A percentile compares a stretch with the other conserved stretches of the same genome.
Evolutionary conservation across 2,797 vertebrate genomes (phyloP).

Genomic region (Danio aesculapii): DNA sequence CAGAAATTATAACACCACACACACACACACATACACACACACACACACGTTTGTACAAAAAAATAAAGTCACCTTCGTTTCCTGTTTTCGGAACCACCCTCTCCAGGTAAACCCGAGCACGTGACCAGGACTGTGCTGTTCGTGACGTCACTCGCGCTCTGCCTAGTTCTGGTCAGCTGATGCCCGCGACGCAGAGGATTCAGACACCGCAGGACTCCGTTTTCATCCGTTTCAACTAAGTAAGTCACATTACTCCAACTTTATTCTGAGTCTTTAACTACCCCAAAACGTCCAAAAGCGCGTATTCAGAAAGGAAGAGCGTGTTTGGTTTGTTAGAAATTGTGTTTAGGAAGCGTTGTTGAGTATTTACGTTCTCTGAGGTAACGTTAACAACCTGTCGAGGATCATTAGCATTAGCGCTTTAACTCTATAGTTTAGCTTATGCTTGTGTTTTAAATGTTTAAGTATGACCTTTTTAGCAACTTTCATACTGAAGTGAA

Average conservation of each 20-base stretch:
- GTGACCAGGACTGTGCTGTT: conserved; percentile 26
- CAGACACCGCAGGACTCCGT: background rate
- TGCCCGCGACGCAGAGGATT: conserved; percentile 25
- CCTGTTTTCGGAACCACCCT: background rate
- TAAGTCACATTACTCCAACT: conserved; percentile 33
- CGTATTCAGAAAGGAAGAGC: background rate
- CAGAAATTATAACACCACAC: too few species aligned
- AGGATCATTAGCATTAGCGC: conserved; percentile 44
- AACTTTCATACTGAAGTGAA: background rate
- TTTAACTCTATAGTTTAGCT: background rate
- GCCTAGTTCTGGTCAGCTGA: conserved; percentile 47
- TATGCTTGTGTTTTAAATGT: background rate
- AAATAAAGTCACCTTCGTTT: background rate
- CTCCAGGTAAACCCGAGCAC: conserved; percentile 34
- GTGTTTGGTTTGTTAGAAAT: background rate
- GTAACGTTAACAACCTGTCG: conserved; percentile 37
- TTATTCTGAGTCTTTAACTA: background rate
- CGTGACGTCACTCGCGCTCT: conserved; percentile 52
- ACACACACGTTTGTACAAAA: too few species aligned
- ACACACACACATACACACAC: too few species aligned
- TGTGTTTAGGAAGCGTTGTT: background rate
- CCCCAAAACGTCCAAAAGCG: background rate
- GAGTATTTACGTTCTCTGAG: background rate
- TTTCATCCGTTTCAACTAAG: background rate
- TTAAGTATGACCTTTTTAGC: background rate